A percentile compares a stretch with the other conserved stretches of the same genome.
phyloP scores from a whole-genome alignment of 1,140 invertebrate species.

The Diploscapter pachys region DNA sequence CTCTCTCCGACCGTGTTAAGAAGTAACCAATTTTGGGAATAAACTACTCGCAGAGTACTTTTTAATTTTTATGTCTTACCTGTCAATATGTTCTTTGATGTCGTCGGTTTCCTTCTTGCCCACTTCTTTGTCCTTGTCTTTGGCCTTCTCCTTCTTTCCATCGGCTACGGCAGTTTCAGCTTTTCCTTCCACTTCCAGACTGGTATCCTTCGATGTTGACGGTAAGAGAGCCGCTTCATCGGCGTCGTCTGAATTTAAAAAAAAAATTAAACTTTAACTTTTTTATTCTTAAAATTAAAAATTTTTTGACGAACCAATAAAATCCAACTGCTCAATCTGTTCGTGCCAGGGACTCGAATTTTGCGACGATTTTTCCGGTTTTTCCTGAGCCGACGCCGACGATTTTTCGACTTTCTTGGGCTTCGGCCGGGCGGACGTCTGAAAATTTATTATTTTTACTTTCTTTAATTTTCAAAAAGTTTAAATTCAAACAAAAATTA shows the following conservation, averaged over 20 bases:
- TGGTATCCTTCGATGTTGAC: background rate
- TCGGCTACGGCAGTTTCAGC: background rate
- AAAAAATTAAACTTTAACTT: slow-evolving; percentile 2
- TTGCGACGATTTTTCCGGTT: slow-evolving; percentile 5
- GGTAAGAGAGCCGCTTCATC: background rate
- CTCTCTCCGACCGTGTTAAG: too few relatives aligned
- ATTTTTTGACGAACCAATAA: slow-evolving; percentile 8
- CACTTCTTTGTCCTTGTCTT: slow-evolving; percentile 1
- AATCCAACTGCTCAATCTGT: slow-evolving; percentile 23
- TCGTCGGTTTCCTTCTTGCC: slow-evolving; percentile 16
- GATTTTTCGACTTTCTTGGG: slow-evolving; percentile 3
- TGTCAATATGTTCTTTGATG: background rate
- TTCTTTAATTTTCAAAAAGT: too few relatives aligned
- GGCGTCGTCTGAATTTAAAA: slow-evolving; percentile 9
- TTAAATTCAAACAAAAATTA: too few relatives aligned
- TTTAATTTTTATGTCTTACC: too few relatives aligned
- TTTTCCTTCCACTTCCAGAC: too few relatives aligned
- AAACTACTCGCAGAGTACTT: too few relatives aligned
- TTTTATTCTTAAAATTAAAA: background rate
- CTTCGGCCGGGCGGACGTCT: too few relatives aligned
- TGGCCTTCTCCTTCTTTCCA: background rate
- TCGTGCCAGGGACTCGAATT: slow-evolving; percentile 25
- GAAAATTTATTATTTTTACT: too few relatives aligned
- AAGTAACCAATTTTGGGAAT: too few relatives aligned
- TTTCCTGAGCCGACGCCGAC: slow-evolving; percentile 10